Evolutionary conservation across 2,888 invertebrate genomes (phyloP).

Genomic region (Morpho achilles): DNA sequence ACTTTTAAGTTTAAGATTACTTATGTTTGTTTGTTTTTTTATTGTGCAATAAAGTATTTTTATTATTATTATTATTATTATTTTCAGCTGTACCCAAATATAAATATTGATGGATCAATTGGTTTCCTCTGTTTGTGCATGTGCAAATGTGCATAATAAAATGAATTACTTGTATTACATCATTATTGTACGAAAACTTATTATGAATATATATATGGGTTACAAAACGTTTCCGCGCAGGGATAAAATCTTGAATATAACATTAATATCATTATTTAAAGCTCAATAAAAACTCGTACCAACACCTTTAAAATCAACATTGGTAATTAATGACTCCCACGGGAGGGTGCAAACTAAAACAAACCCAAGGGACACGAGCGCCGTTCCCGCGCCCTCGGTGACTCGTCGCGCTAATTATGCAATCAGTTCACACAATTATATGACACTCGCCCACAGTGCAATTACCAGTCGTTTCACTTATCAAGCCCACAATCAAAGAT

Average conservation of each 20-base stretch:
- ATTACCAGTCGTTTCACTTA: constrained; percentile 26
- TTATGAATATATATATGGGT: no score
- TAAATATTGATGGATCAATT: no score
- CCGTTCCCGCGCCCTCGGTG: constrained; percentile 68
- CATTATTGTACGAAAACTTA: no score
- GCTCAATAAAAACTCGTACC: constrained; percentile 9
- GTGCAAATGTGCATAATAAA: no score
- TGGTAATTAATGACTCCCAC: constrained; percentile 70
- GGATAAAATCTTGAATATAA: neutral
- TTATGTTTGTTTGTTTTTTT: no score
- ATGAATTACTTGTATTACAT: no score
- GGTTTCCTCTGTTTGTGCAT: no score
- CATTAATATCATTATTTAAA: neutral
- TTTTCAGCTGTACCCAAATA: no score
- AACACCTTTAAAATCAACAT: constrained; percentile 38
- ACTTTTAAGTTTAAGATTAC: no score
- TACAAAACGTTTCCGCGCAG: neutral
- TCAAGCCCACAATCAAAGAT: constrained; percentile 17
- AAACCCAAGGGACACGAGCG: constrained; percentile 14
- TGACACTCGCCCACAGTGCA: constrained; percentile 26
- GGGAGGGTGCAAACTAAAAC: constrained; percentile 47
- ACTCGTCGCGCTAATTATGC: constrained; percentile 71
- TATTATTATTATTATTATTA: no score
- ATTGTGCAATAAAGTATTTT: no score
- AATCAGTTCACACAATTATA: constrained; percentile 76